Evolutionary conservation across 2,888 invertebrate genomes (phyloP), one percentile per base, ranked within the genome.

Genomic region (Caenorhabditis japonica): DNA sequence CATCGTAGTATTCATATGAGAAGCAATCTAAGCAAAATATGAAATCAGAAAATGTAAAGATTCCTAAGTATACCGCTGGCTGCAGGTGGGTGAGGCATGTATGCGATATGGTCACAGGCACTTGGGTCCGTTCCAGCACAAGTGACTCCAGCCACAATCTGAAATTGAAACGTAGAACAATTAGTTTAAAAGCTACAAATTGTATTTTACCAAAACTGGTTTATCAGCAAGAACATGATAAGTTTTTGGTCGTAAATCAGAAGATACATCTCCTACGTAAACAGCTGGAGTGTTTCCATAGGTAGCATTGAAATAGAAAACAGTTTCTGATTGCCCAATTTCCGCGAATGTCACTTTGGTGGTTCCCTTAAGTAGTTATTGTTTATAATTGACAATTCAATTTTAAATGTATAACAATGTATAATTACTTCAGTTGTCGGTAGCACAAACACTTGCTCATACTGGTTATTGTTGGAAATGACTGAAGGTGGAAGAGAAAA

Each of bases 71-170:
- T 21, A 77, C 79, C 77, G n/a, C 43, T 55, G 0, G 61, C 41
- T 34, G 77, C 58, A 30, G 75, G 64, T 3, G 77, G 75, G 43
- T 77, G 74, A 36, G 81, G 81, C 81, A 81, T 81, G 38, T 78
- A 81, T 0, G 71, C 73, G 3, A 71, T 73, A 58, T 81, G 79
- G 71, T 81, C 81, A 47, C 79, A 81, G 0, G 23, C 30, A 27
- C 36, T 52, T 7, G 33, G 30, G 34, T 53, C 56, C 2, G 46
- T 17, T 39, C 77, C 78, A 2, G 75, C 74, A 39, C 81, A 81
- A 15, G 81, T 77, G 8, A 81, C 81, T 36, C 78, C 81, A 13
- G 81, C 81, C 19, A 81, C 76, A 34, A 81, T 68, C 72, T 77
- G 56, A 44, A 71, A 53, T 12, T 77, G 56, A 44, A 71, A 53